Percentiles rank a stretch among this genome's conserved stretches.
phyloP scores from a whole-genome alignment of 2,888 invertebrate species.

The Lymantria dispar region DNA sequence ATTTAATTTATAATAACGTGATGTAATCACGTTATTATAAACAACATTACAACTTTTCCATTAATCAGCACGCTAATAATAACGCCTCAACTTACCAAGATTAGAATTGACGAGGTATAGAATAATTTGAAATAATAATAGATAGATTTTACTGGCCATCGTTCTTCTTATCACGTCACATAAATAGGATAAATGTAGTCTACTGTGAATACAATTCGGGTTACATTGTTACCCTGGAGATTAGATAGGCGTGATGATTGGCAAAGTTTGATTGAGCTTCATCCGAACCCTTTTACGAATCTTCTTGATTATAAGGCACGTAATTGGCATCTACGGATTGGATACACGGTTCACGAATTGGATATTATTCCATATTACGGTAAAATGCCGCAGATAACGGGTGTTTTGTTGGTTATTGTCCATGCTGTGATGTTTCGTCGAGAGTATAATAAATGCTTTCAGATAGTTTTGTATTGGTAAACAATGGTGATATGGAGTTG shows the following conservation, averaged over 20 bases:
- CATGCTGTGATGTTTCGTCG: slow-evolving; percentile 12
- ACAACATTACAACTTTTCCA: no score
- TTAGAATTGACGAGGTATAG: slow-evolving; percentile 10
- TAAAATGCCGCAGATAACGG: slow-evolving; percentile 34
- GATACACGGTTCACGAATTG: slow-evolving; percentile 39
- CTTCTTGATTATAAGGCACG: slow-evolving; percentile 64
- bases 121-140: slow-evolving; percentile 31
- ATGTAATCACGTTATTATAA: no score
- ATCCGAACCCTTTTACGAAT: slow-evolving; percentile 67
- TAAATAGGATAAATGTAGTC: slow-evolving; percentile 67
- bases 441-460: slow-evolving; percentile 12
- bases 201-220: slow-evolving; percentile 62
- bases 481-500: background rate
- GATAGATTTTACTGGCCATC: slow-evolving; percentile 15
- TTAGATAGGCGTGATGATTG: slow-evolving; percentile 77
- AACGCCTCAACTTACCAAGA: no score
- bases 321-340: slow-evolving; percentile 49
- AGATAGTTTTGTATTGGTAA: slow-evolving; percentile 12
- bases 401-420: slow-evolving; percentile 30
- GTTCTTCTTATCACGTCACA: slow-evolving; percentile 61
- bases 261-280: slow-evolving; percentile 77
- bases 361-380: slow-evolving; percentile 24
- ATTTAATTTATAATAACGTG: no score
- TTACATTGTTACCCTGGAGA: slow-evolving; percentile 73
- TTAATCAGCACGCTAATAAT: no score